phyloP scores from a whole-genome alignment of 2,797 vertebrate genomes.

The Scolopax rusticola region DNA sequence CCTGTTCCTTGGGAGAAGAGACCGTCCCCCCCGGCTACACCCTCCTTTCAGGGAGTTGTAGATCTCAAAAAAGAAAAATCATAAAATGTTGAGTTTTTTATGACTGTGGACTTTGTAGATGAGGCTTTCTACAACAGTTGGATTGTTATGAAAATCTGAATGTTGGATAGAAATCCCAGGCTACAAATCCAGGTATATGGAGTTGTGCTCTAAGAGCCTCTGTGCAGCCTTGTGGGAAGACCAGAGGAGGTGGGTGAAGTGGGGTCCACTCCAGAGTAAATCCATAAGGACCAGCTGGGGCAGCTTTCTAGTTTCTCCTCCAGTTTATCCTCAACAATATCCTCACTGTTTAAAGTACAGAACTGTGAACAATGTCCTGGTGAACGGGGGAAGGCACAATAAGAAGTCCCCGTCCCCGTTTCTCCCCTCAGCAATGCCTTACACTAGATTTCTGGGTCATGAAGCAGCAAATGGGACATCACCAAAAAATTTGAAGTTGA shows the following conservation, averaged over 20 bases:
- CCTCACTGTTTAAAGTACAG: neutral
- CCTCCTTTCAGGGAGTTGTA: no score
- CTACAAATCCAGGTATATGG: neutral
- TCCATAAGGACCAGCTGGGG: neutral
- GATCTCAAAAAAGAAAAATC: neutral
- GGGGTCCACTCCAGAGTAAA: neutral
- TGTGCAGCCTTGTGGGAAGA: fast-evolving
- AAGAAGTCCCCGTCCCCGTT: neutral
- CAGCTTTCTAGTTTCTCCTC: neutral
- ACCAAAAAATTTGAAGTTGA: neutral
- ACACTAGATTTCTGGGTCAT: neutral
- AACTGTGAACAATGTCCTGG: neutral
- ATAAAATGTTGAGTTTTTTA: neutral
- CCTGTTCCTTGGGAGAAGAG: no score
- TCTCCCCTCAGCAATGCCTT: neutral
- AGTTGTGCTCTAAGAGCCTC: neutral
- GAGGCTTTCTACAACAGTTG: neutral
- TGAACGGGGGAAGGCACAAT: neutral
- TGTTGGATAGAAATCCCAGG: neutral
- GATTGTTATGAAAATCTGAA: neutral
- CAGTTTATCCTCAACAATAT: neutral
- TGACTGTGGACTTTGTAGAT: neutral
- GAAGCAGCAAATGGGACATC: neutral
- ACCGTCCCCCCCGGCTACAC: no score
- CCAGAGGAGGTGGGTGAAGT: neutral